A percentile compares a stretch with the other conserved stretches of the same genome.
Conservation (phyloP, 2,797 vertebrate species). For the Craterocephalus amniculus region DNA sequence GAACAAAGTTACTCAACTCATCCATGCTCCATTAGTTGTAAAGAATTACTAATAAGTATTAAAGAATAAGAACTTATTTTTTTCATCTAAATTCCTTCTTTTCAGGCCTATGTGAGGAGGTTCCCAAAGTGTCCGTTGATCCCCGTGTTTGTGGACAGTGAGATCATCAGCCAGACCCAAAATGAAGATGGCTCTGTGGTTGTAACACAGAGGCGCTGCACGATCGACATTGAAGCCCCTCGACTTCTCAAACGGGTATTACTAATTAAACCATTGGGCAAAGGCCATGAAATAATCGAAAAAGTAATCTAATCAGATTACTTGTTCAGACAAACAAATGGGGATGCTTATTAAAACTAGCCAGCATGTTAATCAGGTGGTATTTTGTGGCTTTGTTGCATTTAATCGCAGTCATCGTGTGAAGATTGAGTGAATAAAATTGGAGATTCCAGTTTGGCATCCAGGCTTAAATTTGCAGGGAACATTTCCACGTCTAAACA, state of each 20-base stretch:
- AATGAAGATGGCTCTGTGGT: constrained; percentile 87
- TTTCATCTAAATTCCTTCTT: background rate
- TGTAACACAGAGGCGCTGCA: constrained; percentile 89
- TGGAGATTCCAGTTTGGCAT: background rate
- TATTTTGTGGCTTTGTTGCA: background rate
- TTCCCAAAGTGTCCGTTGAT: constrained; percentile 94
- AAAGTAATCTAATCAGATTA: constrained; percentile 1
- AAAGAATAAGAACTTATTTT: background rate
- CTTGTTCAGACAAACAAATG: background rate
- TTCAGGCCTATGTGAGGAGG: constrained; percentile 91
- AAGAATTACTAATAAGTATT: background rate
- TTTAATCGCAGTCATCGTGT: background rate
- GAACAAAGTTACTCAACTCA: background rate
- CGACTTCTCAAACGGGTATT: constrained; percentile 92
- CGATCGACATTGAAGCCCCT: constrained; percentile 92
- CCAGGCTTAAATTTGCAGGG: background rate
- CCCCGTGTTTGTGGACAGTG: constrained; percentile 94
- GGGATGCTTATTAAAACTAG: background rate
- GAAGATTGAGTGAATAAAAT: background rate
- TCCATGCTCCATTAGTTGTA: background rate
- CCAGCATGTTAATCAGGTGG: background rate
- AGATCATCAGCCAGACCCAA: constrained; percentile 85
- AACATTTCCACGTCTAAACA: background rate
- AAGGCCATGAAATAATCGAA: background rate
- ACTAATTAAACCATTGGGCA: background rate